Evolutionary conservation across 2,113 vertebrate genomes (phyloP).

Genomic region (Hyla sarda): DNA sequence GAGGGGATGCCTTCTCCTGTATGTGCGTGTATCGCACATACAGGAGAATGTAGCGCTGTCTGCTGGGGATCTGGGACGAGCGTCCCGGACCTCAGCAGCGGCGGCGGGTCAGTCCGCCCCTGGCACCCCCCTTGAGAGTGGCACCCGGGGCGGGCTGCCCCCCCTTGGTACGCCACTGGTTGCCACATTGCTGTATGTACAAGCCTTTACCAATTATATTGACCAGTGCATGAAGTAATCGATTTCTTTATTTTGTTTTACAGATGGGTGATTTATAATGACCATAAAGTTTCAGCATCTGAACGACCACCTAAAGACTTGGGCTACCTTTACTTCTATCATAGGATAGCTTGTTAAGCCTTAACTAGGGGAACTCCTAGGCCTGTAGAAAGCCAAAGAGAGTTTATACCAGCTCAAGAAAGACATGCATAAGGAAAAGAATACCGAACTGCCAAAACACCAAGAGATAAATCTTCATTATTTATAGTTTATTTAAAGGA

Average conservation of each 20-base stretch:
- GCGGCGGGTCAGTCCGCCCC: no score
- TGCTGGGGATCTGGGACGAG: no score
- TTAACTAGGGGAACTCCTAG: conserved; percentile 48
- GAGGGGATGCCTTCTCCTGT: no score
- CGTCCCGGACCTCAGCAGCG: no score
- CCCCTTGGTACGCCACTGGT: no score
- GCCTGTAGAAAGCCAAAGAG: conserved; percentile 73
- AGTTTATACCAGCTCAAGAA: conserved; percentile 55
- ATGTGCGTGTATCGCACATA: no score
- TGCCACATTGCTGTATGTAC: neutral
- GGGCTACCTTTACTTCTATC: conserved; percentile 99
- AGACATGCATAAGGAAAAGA: conserved; percentile 56
- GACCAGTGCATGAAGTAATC: neutral
- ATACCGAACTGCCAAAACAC: conserved; percentile 71
- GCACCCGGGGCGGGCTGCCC: no score
- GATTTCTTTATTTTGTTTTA: conserved; percentile 61
- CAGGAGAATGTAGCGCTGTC: no score
- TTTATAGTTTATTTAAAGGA: conserved; percentile 75
- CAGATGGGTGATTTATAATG: conserved; percentile 99
- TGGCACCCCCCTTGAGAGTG: no score
- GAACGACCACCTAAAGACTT: conserved; percentile 97
- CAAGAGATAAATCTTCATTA: conserved; percentile 68
- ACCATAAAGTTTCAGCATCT: conserved; percentile 97
- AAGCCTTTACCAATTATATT: neutral
- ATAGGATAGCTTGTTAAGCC: conserved; percentile 87